Base-by-base conservation (phyloP, 2,888 invertebrate species). In the Campoletis raptor region DNA sequence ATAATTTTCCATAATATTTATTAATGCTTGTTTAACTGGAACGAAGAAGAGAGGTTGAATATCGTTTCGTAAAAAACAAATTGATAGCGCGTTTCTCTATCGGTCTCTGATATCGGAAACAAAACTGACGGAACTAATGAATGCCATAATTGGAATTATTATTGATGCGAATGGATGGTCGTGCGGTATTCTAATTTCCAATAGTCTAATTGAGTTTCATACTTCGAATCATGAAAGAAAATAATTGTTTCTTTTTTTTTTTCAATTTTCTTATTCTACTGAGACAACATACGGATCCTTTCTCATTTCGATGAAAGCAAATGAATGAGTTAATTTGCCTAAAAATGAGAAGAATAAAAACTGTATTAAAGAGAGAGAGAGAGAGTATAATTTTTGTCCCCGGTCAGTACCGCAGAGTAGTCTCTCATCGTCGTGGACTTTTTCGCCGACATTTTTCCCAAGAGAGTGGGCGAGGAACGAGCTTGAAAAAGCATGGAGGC, bases 371-470 rank as follows among this genome's bases (percentile, higher is more conserved):
- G 54, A 80, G 30, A 61, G 57, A 61, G 48, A 82, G 37, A 74
- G 67, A 61, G 36, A 80, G 45, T 61, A 80, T 52, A 45, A 61
- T 81, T 45, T 12, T 66, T 45, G 72, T 79, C 57, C n/a, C 48
- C 45, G 57, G 70, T 18, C 85, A 73, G 42, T 42, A n/a, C 45
- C 54, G 15, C 67, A 67, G 72, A 52, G 73, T 61, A 79, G 74
- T 80, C 52, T 80, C 52, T 61, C 77, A 64, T 81, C 83, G 66
- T 81, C 48, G 52, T 74, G 61, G 48, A 83, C 48, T 70, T 83
- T 83, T 81, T 69, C 73, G 36, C 57, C 83, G 82, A 82, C 78
- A 83, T 86, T 81, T 81, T 74, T 78, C 57, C 72, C 64, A 54
- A 82, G 73, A 18, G 69, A 73, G 54, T 70, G 70, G 48, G 57